These are phyloP conservation scores for Hexactinellida sp. DNA, from an alignment of 37 sponge, comb jelly and placozoan genomes.

Conservation along the genomic window DNA sequence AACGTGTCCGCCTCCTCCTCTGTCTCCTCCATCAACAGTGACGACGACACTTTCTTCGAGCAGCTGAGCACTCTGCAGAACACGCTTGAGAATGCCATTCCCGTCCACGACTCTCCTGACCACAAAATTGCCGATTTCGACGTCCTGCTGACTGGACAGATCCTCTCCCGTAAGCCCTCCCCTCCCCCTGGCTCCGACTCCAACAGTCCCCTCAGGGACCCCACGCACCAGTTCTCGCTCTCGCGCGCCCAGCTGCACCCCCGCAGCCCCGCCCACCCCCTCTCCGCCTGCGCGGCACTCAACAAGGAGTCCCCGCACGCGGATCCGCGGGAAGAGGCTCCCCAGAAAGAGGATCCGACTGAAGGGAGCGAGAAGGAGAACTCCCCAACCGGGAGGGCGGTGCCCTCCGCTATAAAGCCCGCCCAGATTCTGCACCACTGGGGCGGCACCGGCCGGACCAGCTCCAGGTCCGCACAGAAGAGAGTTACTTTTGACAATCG, in stretches of 20 bases:
- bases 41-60: neutral
- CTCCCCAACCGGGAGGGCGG: neutral
- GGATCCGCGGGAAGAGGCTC: neutral
- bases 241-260: neutral
- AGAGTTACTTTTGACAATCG: neutral
- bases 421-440: neutral
- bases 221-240: neutral
- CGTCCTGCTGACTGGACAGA: neutral
- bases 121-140: neutral
- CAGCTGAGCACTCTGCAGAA: conserved; percentile 3
- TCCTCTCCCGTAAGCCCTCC: neutral
- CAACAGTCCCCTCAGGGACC: conserved; percentile 12
- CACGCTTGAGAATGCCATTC: neutral
- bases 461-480: neutral
- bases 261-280: neutral
- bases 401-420: neutral
- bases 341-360: neutral
- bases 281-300: neutral
- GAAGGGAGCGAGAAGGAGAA: conserved; percentile 8
- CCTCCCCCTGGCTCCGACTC: neutral
- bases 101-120: neutral
- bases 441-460: neutral
- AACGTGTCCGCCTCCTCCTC: neutral
- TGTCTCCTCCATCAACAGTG: neutral
- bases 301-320: neutral